Evolutionary conservation across 1,140 invertebrate genomes (phyloP), one percentile per base, ranked within the genome.

Genomic region (Zaprionus nigranus): DNA sequence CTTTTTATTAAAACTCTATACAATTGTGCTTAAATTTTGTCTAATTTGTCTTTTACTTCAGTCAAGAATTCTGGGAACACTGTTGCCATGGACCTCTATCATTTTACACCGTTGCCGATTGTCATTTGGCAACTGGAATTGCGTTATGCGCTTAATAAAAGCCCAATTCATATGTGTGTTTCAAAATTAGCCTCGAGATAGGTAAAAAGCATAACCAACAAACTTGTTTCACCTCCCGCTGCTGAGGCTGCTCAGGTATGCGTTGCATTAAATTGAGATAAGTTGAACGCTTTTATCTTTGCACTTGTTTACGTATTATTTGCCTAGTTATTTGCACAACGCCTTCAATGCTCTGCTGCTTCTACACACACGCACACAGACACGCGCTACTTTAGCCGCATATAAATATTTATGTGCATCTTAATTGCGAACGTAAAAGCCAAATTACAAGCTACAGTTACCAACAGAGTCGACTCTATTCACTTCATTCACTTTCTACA

Each of bases 141-240:
- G 69, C 65, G 57, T 17, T 68, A 60, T 28, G 36, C 22, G 36
- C 7, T 28, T 30, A 51, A 58, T 28, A 59, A 58, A 70, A 38
- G 46, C 51, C 43, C 43, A 56, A 76, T 76, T 76, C 57, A 65
- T 60, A 34, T 24, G 46, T 63, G 60, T 70, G 61, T 76, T 76
- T 72, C 74, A 72, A 71, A 76, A 72, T 75, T 69, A 64, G 66
- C 67, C 53, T 75, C 67, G 17, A 60, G 74, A 30, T 34, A 56
- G 49, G 22, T 43, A 63, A 46, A 46, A 38, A 15, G 46, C 67
- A 72, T 72, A 71, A 65, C 58, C 65, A 76, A 46, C 57, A 73
- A 72, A 73, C 62, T 77, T 73, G 69, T 73, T 73, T 73, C 34
- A 43, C 34, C 12, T 66, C 24, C 11, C 34, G 51, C 40, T 17